These are phyloP conservation scores for Camponotus pennsylvanicus DNA, from an alignment of 1,140 invertebrate species.

Conservation along the genomic window DNA sequence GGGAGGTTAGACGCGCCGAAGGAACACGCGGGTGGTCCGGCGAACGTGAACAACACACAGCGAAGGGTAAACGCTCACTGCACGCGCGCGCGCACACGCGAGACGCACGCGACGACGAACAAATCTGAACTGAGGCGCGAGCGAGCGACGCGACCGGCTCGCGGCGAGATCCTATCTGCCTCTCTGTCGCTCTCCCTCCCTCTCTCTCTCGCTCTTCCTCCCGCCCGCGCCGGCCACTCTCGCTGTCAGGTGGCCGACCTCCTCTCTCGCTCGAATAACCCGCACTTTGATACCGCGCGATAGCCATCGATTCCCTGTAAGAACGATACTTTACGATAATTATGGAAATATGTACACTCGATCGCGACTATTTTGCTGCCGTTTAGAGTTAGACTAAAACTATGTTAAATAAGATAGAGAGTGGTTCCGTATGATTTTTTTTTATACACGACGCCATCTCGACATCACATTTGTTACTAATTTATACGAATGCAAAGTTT, in stretches of 20 bases:
- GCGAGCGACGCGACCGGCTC: constrained; percentile 28
- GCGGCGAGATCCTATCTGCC: background rate
- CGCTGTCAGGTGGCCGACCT: constrained; percentile 58
- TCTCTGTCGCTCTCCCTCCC: constrained; percentile 43
- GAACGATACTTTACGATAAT: background rate
- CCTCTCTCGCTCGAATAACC: constrained; percentile 20
- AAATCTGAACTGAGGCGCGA: constrained; percentile 80
- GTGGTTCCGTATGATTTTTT: no score
- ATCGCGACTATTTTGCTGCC: background rate
- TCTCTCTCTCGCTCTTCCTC: background rate
- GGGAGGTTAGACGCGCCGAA: background rate
- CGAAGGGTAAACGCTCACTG: constrained; percentile 14
- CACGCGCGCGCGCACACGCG: constrained; percentile 65
- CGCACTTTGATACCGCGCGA: constrained; percentile 5
- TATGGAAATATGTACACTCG: background rate
- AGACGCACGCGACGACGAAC: constrained; percentile 77
- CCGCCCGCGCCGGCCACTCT: constrained; percentile 45
- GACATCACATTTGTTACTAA: background rate
- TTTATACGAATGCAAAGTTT: background rate
- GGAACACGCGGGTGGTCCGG: background rate
- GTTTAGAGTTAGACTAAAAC: background rate
- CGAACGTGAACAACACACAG: background rate
- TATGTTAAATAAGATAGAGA: background rate
- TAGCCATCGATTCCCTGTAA: background rate
- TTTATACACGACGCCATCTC: background rate